These are phyloP conservation scores for Eleutherodactylus coqui DNA, from an alignment of 2,797 vertebrate genomes.

Conservation along the genomic window DNA sequence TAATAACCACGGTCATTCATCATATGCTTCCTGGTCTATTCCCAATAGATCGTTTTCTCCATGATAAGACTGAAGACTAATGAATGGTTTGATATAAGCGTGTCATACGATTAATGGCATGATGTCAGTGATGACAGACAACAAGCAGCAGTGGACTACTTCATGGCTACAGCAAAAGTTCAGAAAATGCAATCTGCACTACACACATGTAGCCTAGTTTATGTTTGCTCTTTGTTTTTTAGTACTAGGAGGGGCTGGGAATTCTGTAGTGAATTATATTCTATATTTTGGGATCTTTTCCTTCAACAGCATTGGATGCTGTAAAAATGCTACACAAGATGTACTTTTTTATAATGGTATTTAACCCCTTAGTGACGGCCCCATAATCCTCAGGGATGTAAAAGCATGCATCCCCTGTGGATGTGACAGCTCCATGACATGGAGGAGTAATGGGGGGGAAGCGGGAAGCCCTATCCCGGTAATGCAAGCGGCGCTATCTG, in stretches of 20 bases:
- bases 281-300: neutral
- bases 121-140: constrained; percentile 4
- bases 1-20: neutral
- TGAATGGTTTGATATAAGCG: neutral
- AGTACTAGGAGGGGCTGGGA: neutral
- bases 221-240: neutral
- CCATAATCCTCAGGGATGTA: too few relatives aligned
- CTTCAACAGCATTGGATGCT: too few relatives aligned
- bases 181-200: neutral
- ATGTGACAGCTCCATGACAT: too few relatives aligned
- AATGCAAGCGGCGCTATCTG: too few relatives aligned
- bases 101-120: neutral
- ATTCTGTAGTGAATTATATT: neutral
- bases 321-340: too few relatives aligned
- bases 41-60: neutral
- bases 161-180: neutral
- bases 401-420: too few relatives aligned
- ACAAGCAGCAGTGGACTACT: neutral
- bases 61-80: neutral
- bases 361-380: too few relatives aligned
- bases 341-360: too few relatives aligned
- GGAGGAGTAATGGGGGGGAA: too few relatives aligned
- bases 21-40: neutral
- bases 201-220: neutral
- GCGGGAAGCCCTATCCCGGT: too few relatives aligned